Evolutionary conservation across 2,797 vertebrate species (phyloP).

Genomic region (Poecilia gillii): DNA sequence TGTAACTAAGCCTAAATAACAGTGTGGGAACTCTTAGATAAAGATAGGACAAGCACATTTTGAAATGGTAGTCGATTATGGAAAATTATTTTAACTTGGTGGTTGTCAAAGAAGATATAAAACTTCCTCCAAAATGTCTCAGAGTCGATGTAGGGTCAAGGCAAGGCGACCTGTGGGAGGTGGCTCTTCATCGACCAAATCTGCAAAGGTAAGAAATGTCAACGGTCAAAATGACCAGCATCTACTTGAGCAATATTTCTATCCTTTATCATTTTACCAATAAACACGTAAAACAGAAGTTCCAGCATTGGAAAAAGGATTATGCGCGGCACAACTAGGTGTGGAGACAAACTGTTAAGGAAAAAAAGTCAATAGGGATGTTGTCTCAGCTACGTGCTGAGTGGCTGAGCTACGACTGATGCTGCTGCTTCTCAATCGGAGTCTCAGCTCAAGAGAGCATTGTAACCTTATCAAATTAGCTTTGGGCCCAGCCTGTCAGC

Average conservation of each 20-base stretch:
- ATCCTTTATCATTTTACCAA: slow-evolving; percentile 28
- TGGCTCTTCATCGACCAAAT: background rate
- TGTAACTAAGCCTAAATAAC: background rate
- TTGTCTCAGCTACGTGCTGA: slow-evolving; percentile 61
- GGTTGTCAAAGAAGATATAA: background rate
- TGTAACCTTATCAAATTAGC: slow-evolving; percentile 84
- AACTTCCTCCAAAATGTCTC: background rate
- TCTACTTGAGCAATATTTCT: background rate
- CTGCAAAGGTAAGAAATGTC: background rate
- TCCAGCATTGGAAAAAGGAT: slow-evolving; percentile 64
- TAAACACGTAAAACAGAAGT: slow-evolving; percentile 39
- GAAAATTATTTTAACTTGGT: background rate
- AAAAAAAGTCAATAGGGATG: slow-evolving; percentile 50
- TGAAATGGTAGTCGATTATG: background rate
- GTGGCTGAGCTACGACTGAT: slow-evolving; percentile 22
- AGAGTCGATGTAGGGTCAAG: background rate
- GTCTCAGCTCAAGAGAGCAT: slow-evolving; percentile 72
- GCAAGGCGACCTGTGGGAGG: background rate
- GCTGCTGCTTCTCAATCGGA: slow-evolving; percentile 62
- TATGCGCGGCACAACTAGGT: slow-evolving; percentile 41
- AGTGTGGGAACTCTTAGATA: background rate
- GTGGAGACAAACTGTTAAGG: slow-evolving; percentile 53
- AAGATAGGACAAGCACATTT: background rate
- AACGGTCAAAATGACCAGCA: background rate
- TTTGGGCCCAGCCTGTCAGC: slow-evolving; percentile 81